phyloP scores from a whole-genome alignment of 2,888 invertebrate genomes.

The Ophion slaviceki region DNA sequence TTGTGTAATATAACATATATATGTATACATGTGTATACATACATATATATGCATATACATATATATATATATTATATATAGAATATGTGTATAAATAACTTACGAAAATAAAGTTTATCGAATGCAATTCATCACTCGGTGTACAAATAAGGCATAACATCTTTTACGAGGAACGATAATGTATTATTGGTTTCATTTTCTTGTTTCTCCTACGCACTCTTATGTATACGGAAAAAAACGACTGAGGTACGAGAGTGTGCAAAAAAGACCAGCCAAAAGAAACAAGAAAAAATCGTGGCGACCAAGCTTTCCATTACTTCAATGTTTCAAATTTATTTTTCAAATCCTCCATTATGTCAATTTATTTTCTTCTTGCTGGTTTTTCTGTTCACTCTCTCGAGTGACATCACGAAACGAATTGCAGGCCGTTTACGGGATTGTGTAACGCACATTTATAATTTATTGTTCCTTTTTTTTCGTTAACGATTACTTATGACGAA shows the following conservation, averaged over 20 bases:
- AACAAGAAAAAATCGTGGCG: background rate
- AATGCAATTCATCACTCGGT: conserved; percentile 63
- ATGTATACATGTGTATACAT: conserved; percentile 24
- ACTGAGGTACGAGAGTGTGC: background rate
- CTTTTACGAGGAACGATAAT: conserved; percentile 55
- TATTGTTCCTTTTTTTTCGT: background rate
- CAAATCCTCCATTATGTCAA: background rate
- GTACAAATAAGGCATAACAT: conserved; percentile 59
- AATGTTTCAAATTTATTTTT: background rate
- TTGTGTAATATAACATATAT: conserved; percentile 29
- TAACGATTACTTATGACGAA: conserved; percentile 18
- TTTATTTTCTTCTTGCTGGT: background rate
- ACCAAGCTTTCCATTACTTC: background rate
- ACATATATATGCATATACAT: background rate
- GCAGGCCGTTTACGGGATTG: conserved; percentile 38
- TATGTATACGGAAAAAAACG: background rate
- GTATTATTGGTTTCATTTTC: conserved; percentile 28
- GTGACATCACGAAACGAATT: conserved; percentile 13
- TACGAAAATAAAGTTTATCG: conserved; percentile 66
- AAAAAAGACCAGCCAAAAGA: background rate
- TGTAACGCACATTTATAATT: conserved; percentile 55
- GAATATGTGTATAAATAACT: conserved; percentile 49
- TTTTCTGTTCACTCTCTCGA: conserved; percentile 8
- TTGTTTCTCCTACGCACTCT: background rate
- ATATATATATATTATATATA: conserved; percentile 24